Conservation (phyloP, 2,113 vertebrate genomes). For the Ivindomyrus marchei region DNA sequence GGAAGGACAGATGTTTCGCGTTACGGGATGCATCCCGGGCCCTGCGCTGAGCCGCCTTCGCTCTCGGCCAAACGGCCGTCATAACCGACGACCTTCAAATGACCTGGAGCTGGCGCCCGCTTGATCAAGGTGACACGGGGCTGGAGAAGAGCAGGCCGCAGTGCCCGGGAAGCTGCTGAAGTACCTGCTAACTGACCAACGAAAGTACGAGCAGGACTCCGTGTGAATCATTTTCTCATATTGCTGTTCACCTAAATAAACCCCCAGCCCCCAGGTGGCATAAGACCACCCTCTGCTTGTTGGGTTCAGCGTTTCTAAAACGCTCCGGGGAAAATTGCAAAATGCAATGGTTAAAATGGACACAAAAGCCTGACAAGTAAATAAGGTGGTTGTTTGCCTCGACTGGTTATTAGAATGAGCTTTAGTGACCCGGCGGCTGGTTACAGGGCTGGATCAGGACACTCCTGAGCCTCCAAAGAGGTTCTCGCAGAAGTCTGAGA, state of each 20-base stretch:
- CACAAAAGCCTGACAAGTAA: not conserved
- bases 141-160: constrained; percentile 67
- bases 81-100: constrained; percentile 63
- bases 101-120: constrained; percentile 63
- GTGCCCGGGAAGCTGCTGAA: constrained; percentile 62
- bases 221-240: constrained; percentile 44
- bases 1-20: constrained; percentile 80
- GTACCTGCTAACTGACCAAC: constrained; percentile 65
- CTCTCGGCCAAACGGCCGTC: constrained; percentile 37
- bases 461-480: not conserved
- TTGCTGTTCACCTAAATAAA: constrained; percentile 57
- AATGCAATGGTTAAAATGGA: not conserved
- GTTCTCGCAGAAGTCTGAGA: not conserved
- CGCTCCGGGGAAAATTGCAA: not conserved
- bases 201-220: constrained; percentile 59
- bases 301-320: not conserved
- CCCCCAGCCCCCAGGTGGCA: constrained; percentile 29
- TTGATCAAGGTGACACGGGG: constrained; percentile 65
- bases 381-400: not conserved
- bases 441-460: not conserved
- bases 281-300: not conserved
- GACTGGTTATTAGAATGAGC: not conserved
- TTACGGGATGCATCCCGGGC: constrained; percentile 73
- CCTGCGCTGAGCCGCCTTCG: constrained; percentile 69
- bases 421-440: not conserved